Evolutionary conservation across 2,888 invertebrate genomes (phyloP).

Genomic region (Germaria angustata): DNA sequence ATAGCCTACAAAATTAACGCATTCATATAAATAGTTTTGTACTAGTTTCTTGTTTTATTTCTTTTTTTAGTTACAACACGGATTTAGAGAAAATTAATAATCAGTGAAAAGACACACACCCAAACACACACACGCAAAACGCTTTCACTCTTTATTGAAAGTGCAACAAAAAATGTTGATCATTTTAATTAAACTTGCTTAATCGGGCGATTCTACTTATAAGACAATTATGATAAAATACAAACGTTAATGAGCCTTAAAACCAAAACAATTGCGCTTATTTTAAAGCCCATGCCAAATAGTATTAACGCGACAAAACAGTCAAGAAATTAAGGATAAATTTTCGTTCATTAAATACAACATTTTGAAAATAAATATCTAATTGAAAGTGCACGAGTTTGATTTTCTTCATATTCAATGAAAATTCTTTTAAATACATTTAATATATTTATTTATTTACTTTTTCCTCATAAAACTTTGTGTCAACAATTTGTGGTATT

Average conservation of each 20-base stretch:
- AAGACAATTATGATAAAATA: neutral
- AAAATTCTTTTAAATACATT: too few relatives aligned
- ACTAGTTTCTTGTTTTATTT: slow-evolving; percentile 6
- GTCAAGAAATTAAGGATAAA: neutral
- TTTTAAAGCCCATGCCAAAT: neutral
- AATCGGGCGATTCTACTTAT: neutral
- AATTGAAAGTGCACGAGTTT: neutral
- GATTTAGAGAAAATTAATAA: slow-evolving; percentile 40
- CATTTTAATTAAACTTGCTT: slow-evolving; percentile 5
- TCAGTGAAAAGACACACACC: slow-evolving; percentile 6
- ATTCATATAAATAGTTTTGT: neutral
- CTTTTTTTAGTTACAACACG: neutral
- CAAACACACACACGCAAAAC: neutral
- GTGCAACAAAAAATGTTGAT: neutral
- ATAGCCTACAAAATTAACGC: slow-evolving; percentile 18
- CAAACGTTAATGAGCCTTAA: neutral
- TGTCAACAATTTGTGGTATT: slow-evolving; percentile 48
- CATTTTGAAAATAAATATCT: neutral
- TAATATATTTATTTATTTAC: too few relatives aligned
- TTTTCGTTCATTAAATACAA: neutral
- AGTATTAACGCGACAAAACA: slow-evolving; percentile 10
- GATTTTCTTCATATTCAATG: too few relatives aligned
- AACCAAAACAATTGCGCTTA: neutral
- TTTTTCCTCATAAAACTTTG: neutral
- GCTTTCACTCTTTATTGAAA: slow-evolving; percentile 48